A percentile compares a stretch with the other conserved stretches of the same genome.
Evolutionary conservation across 2,113 vertebrate species (phyloP).

Genomic region (Anser cygnoides): DNA sequence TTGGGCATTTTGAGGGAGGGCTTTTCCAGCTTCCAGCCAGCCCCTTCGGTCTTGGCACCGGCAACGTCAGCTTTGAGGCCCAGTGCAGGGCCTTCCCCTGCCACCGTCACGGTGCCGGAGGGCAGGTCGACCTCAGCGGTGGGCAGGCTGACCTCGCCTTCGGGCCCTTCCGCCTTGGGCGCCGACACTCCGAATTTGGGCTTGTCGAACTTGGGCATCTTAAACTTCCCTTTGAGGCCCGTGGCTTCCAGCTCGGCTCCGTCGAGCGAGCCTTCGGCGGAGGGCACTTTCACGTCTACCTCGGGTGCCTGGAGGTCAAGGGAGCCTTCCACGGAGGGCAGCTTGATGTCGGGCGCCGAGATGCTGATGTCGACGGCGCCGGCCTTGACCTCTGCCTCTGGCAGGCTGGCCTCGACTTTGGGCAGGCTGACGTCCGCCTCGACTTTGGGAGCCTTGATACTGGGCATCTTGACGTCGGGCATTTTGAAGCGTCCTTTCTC

Average conservation of each 20-base stretch:
- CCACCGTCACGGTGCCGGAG: neutral
- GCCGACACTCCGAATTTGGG: neutral
- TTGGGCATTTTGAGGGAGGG: conserved; percentile 5
- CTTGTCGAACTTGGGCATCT: neutral
- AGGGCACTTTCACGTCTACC: neutral
- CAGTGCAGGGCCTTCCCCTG: neutral
- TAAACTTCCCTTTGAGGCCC: neutral
- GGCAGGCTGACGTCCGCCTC: no score
- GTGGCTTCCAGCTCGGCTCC: neutral
- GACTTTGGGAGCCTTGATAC: no score
- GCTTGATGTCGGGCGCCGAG: neutral
- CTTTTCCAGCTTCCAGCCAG: neutral
- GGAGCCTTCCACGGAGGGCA: neutral
- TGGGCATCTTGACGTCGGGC: neutral
- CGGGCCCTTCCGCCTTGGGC: neutral
- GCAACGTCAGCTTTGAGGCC: neutral
- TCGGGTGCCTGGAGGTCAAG: neutral
- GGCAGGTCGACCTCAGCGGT: neutral
- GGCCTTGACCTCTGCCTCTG: neutral
- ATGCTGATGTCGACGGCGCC: neutral
- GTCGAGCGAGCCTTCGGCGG: neutral
- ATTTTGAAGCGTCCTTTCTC: no score
- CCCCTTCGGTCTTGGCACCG: neutral
- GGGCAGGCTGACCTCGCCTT: neutral
- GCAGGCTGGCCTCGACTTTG: no score